Conservation (phyloP, 1,140 invertebrate species). For the Piezodorus guildinii region DNA sequence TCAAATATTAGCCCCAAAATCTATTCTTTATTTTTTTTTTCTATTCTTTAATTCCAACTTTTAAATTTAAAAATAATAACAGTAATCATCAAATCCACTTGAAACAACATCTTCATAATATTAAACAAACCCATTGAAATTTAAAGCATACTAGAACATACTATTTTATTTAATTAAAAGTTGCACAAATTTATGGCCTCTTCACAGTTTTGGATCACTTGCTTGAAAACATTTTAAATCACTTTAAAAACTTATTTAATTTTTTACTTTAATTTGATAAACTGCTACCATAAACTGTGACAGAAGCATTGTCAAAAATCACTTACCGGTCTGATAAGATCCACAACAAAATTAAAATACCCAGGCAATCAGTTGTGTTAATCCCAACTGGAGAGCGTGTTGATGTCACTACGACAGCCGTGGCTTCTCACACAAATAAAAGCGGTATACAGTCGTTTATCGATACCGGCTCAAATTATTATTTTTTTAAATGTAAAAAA, state of each 20-base stretch:
- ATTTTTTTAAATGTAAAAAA: not conserved
- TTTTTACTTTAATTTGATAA: not conserved
- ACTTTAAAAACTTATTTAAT: too few relatives aligned
- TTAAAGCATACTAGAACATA: too few relatives aligned
- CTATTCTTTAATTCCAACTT: too few relatives aligned
- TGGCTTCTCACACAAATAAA: constrained; percentile 1
- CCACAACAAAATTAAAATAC: constrained; percentile 23
- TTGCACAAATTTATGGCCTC: not conserved
- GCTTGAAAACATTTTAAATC: too few relatives aligned
- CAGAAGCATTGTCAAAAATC: not conserved
- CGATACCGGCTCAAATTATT: not conserved
- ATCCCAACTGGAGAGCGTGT: not conserved
- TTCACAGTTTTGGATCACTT: not conserved
- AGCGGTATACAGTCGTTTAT: constrained; percentile 6
- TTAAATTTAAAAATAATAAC: too few relatives aligned
- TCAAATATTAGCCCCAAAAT: too few relatives aligned
- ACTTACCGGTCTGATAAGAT: constrained; percentile 11
- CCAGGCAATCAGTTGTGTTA: constrained; percentile 17
- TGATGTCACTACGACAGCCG: constrained; percentile 12
- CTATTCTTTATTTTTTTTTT: too few relatives aligned
- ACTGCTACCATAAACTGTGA: not conserved
- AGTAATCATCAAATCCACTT: too few relatives aligned
- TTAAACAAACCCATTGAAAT: too few relatives aligned
- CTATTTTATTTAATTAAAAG: not conserved
- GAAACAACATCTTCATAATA: too few relatives aligned